Percentiles rank a stretch among this genome's conserved stretches.
phyloP scores from a whole-genome alignment of 1,140 invertebrate genomes.

The Limonius californicus region DNA sequence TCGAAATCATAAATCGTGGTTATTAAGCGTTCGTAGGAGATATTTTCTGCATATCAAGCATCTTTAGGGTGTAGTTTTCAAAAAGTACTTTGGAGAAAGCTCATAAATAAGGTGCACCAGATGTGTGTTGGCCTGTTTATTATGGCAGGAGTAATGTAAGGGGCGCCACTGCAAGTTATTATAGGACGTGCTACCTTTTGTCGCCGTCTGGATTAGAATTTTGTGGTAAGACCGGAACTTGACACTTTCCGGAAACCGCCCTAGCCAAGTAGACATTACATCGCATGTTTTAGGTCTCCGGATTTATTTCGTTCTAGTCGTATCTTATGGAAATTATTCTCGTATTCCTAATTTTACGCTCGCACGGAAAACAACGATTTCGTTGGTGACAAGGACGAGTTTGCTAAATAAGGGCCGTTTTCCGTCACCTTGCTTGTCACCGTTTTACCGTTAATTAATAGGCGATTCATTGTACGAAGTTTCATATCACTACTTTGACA shows the following conservation, averaged over 20 bases:
- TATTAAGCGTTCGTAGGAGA: not conserved
- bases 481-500: too few relatives aligned
- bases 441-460: too few relatives aligned
- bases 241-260: slow-evolving; percentile 8
- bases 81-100: slow-evolving; percentile 13
- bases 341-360: too few relatives aligned
- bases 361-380: too few relatives aligned
- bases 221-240: slow-evolving; percentile 10
- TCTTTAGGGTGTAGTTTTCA: slow-evolving; percentile 6
- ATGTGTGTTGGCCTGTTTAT: slow-evolving; percentile 14
- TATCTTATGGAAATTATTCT: too few relatives aligned
- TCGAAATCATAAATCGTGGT: not conserved
- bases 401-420: too few relatives aligned
- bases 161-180: slow-evolving; percentile 14
- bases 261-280: not conserved
- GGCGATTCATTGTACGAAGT: too few relatives aligned
- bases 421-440: too few relatives aligned
- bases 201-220: slow-evolving; percentile 14
- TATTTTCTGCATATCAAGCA: slow-evolving; percentile 9
- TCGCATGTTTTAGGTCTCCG: slow-evolving; percentile 5
- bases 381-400: too few relatives aligned
- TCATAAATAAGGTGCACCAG: slow-evolving; percentile 13
- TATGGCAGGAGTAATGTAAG: slow-evolving; percentile 13
- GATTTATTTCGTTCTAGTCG: not conserved
- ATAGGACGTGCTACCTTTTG: slow-evolving; percentile 11